Evolutionary conservation across 2,888 invertebrate genomes (phyloP).

Genomic region (Volucella inflata): DNA sequence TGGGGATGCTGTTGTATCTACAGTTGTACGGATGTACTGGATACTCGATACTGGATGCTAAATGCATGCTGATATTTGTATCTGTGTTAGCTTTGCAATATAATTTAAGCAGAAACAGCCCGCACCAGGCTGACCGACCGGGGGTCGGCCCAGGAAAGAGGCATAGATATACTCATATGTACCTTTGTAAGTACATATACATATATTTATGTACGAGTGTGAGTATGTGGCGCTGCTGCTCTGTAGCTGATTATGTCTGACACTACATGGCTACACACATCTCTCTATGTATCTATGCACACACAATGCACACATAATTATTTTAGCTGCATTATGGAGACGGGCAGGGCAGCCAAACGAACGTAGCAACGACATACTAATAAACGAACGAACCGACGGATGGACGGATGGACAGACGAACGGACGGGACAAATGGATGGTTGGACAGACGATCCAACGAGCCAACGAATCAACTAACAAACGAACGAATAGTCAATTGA

Average conservation of each 20-base stretch:
- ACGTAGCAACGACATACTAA: slow-evolving; percentile 3
- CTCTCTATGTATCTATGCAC: slow-evolving; percentile 53
- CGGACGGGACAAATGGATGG: slow-evolving; percentile 31
- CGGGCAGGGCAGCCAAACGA: slow-evolving; percentile 31
- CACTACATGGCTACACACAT: slow-evolving; percentile 38
- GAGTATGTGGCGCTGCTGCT: slow-evolving; percentile 35
- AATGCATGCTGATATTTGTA: slow-evolving; percentile 58
- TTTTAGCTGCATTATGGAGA: slow-evolving; percentile 75
- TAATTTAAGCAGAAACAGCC: slow-evolving; percentile 68
- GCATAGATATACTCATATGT: background rate
- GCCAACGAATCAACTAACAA: background rate
- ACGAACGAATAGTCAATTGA: slow-evolving; percentile 36
- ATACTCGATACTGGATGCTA: slow-evolving; percentile 54
- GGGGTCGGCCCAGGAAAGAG: slow-evolving; percentile 14
- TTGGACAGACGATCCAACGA: slow-evolving; percentile 29
- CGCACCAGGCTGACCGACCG: slow-evolving; percentile 50
- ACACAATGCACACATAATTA: slow-evolving; percentile 76
- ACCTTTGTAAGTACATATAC: background rate
- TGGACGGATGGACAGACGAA: slow-evolving; percentile 18
- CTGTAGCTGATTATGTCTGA: slow-evolving; percentile 71
- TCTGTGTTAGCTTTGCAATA: slow-evolving; percentile 60
- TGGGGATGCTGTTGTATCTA: slow-evolving; percentile 34
- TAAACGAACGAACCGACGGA: slow-evolving; percentile 29
- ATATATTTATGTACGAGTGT: too few species aligned
- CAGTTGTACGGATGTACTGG: slow-evolving; percentile 32